Evolutionary conservation across 1,140 invertebrate species (phyloP), one percentile per base, ranked within the genome.

Genomic region (Pristionchus pacificus): DNA sequence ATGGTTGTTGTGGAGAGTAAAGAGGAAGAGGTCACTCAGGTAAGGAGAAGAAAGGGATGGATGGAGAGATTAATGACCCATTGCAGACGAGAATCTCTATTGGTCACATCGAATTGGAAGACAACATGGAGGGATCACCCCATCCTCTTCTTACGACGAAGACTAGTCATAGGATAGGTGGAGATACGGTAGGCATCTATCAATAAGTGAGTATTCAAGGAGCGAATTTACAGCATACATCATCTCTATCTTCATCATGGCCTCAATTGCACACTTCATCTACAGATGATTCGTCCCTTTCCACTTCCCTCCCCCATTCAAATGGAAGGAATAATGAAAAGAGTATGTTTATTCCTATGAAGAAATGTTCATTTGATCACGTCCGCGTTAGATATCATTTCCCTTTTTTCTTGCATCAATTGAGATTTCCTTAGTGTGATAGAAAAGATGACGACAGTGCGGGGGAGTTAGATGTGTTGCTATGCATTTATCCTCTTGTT

Each of bases 21-120:
- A 24, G 77, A 78, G 49, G 64, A 63, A 1, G 64, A 64, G 25
- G 14, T 78, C 1, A 77, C 77, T 6, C 33, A 68, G 70, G 71
- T 73, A 6, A 31, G 67, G 32, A 2, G 31, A 25, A 29, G 13
- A n/a, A 72, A 14, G 49, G 19, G 19, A 33, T 64, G 27, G 14
- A 15, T n/a, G 10, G 30, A 2, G 25, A 15, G 31, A 64, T 29
- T 24, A 60, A 10, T 60, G 63, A 24, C 25, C 24, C 63, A 60
- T 49, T 63, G 60, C 58, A 70, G 33, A 14, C 74, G 31, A 77
- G 77, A 30, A 29, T 78, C 10, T 24, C 66, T 2, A 71, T 78
- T 58, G 63, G 63, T 1, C 68, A 68, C 10, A 19, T 78, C 1
- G 62, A 61, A 31, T 33, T 78, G 32, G 28, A 65, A 2, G 77